Evolutionary conservation across 2,113 vertebrate genomes (phyloP), one percentile per base, ranked within the genome.

Genomic region (Megaleporinus macrocephalus): DNA sequence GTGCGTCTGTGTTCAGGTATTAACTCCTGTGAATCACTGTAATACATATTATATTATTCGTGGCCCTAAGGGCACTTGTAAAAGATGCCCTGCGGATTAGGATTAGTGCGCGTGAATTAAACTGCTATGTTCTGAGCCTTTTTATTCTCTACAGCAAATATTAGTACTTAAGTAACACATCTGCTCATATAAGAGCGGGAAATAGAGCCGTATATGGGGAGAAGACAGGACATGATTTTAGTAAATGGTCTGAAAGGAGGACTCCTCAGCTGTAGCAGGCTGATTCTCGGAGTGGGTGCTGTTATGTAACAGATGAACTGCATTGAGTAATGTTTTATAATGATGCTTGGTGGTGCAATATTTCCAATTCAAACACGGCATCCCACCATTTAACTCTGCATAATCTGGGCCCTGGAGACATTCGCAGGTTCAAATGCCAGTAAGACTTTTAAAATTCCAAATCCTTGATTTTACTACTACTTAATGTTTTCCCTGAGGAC

Each of bases 131-230:
- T 6, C 41, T 27, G 41, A 13, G 15, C 36, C 24, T 7, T 24
- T 65, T 47, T 65, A 29, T 76, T 65, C 24, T 27, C 57, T 22
- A 27, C 59, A 41, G 55, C 61, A 44, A 61, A 75, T 41, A 24
- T 61, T 41, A 61, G 22, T n/a, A 26, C 51, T 72, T 24, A 73
- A 36, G 41, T 41, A 62, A 20, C 33, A 36, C 33, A 33, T 36
- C 57, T 41, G 20, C 22, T 41, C 57, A 26, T 36, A 29, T 49
- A 14, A 29, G 49, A 73, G 73, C 3, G 53, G 3, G 22, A 36
- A 51, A 59, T 6, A 33, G 29, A 61, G 73, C 30, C 41, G 20
- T 41, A n/a, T 7, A 41, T 20, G 27, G 27, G 14, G 29, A 41
- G 12, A 69, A 41, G 18, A 4, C 15, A 33, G 18, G 10, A n/a